Evolutionary conservation across 2,113 vertebrate genomes (phyloP), one percentile per base, ranked within the genome.

Genomic region (Galemys pyrenaicus): DNA sequence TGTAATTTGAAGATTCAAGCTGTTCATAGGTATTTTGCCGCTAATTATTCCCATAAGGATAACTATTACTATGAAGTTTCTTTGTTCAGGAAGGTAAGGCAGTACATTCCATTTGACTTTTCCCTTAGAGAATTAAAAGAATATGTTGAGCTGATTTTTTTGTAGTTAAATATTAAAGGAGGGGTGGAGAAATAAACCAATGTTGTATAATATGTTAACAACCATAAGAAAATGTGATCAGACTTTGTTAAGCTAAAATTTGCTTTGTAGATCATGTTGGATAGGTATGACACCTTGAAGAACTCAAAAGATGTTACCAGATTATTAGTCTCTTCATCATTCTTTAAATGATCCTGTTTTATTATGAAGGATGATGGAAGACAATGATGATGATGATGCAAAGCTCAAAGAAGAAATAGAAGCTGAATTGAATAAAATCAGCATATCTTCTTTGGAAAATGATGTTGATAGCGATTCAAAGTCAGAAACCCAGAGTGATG

Each of bases 351-450:
- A 6, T 65, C 80, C 35, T 68, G 73, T 91, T 97, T 92, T 49
- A 71, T 79, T 56, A 39, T 90, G 79, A 95, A 97, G 92, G 94
- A 0, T 41, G 88, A 0, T 82, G 96, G 93, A 98, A 96, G 97
- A 87, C 73, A 89, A 37, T 0, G 93, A 98, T 9, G 95, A 98
- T 9, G 95, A 97, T 41, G 96, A 22, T 77, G 77, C 64, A 93
- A 62, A 41, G 64, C 97, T 98, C 51, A 96, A 96, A 88, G 97
- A 98, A 95, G 95, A 98, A 92, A 92, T 99, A 94, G 96, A 98
- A 93, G 97, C 88, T 68, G 98, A 99, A 96, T 71, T 99, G 91
- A 96, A 96, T 64, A 97, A 97, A 94, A 92, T 98, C 64, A 97
- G 94, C 28, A 46, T 97, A 92, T 98, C 98, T 86, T 97, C 98